phyloP scores from a whole-genome alignment of 2,797 vertebrate genomes.

The Schizothorax lantsangensis region DNA sequence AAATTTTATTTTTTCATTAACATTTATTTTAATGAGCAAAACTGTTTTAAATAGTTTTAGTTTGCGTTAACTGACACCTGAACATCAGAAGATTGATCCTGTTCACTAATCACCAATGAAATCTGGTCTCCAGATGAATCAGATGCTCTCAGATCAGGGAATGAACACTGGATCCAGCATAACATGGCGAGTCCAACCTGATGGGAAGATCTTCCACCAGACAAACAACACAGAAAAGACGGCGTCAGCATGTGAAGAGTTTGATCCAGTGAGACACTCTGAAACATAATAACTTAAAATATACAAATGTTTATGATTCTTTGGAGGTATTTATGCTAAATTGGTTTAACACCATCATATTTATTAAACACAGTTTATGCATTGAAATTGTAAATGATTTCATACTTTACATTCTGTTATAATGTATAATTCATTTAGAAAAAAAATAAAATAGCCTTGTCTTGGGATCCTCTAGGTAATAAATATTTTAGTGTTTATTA shows the following conservation, averaged over 20 bases:
- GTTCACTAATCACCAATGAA: background rate
- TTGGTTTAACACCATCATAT: background rate
- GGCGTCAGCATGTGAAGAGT: background rate
- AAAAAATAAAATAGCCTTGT: background rate
- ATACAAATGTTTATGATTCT: background rate
- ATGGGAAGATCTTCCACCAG: background rate
- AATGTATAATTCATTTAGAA: background rate
- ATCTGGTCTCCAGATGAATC: background rate
- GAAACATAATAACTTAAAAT: background rate
- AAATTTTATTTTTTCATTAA: too few species aligned
- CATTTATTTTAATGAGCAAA: too few species aligned
- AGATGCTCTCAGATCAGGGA: background rate
- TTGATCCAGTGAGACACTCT: background rate
- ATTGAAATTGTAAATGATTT: too few species aligned
- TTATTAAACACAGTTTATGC: background rate
- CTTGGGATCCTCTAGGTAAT: too few species aligned
- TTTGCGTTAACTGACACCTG: background rate
- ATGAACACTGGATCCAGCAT: background rate
- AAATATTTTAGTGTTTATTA: too few species aligned
- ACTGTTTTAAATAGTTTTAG: too few species aligned
- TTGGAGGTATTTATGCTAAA: background rate
- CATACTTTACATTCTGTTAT: background rate
- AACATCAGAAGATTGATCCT: background rate
- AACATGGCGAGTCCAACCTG: background rate
- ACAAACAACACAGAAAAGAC: background rate